These are phyloP conservation scores for Hypothenemus hampei DNA, from an alignment of 1,140 invertebrate genomes.

Conservation along the genomic window DNA sequence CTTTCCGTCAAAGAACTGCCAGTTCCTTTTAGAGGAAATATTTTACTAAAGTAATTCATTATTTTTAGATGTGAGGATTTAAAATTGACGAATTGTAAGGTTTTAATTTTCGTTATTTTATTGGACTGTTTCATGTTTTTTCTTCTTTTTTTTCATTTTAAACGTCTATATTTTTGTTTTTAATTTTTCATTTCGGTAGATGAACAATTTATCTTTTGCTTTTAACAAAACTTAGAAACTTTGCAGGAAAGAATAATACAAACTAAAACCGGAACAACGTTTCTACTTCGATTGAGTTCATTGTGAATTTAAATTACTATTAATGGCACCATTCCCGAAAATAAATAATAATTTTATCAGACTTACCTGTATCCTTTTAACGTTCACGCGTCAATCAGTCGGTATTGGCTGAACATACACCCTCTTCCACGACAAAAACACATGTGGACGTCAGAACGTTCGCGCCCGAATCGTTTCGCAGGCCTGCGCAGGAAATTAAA, in stretches of 20 bases:
- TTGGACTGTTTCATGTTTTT: too few species aligned
- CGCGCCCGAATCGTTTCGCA: slow-evolving; percentile 6
- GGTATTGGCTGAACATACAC: slow-evolving; percentile 1
- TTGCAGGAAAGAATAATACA: neutral
- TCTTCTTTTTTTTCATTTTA: too few species aligned
- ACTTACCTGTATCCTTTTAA: neutral
- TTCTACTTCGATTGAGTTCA: too few species aligned
- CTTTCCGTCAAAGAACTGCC: too few species aligned
- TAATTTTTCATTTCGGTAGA: neutral
- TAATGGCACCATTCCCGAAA: neutral
- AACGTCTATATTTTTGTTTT: neutral
- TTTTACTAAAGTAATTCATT: too few species aligned
- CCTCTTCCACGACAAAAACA: slow-evolving; percentile 10
- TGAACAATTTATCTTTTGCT: neutral
- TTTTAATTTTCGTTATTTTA: too few species aligned
- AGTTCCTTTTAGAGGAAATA: too few species aligned
- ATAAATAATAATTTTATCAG: neutral
- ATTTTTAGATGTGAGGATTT: too few species aligned
- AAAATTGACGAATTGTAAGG: too few species aligned
- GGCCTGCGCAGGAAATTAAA: slow-evolving; percentile 7
- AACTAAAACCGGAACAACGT: neutral
- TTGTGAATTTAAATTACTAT: too few species aligned
- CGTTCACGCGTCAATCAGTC: neutral
- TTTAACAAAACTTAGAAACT: neutral
- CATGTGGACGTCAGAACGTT: slow-evolving; percentile 15